Percentiles rank a stretch among this genome's conserved stretches.
These are phyloP conservation scores for Mus musculus DNA, from an alignment of 2,113 vertebrate species.

Conservation along the genomic window DNA sequence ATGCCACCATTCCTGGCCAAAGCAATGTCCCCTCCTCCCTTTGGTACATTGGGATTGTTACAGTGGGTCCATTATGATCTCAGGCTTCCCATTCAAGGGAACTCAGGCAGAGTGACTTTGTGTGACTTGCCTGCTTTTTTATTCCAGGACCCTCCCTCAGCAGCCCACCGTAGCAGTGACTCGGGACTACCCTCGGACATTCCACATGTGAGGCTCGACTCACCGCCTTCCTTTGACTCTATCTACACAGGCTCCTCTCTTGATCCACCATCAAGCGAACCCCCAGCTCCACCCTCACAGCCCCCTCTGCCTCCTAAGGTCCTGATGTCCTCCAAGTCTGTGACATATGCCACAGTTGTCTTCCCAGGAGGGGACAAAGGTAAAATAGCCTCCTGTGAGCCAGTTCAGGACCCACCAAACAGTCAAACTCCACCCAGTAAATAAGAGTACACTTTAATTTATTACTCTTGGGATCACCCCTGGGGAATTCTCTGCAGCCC, in stretches of 20 bases:
- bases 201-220: constrained; percentile 50
- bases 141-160: constrained; percentile 46
- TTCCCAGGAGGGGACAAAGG: constrained; percentile 26
- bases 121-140: background rate
- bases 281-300: background rate
- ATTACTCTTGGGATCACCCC: too few relatives aligned
- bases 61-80: background rate
- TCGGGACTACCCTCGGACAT: background rate
- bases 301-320: constrained; percentile 63
- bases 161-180: background rate
- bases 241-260: constrained; percentile 46
- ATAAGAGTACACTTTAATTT: background rate
- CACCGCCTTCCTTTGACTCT: constrained; percentile 61
- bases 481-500: background rate
- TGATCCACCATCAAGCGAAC: constrained; percentile 18
- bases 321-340: constrained; percentile 21
- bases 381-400: background rate
- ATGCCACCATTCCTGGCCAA: background rate
- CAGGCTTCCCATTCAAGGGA: background rate
- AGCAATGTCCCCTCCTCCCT: background rate
- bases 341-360: constrained; percentile 75
- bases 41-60: background rate
- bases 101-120: background rate
- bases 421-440: constrained; percentile 17
- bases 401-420: background rate